Percentiles rank a stretch among this genome's conserved stretches.
Evolutionary conservation across 2,888 invertebrate genomes (phyloP).

Genomic region (Dryomyza anilis): DNA sequence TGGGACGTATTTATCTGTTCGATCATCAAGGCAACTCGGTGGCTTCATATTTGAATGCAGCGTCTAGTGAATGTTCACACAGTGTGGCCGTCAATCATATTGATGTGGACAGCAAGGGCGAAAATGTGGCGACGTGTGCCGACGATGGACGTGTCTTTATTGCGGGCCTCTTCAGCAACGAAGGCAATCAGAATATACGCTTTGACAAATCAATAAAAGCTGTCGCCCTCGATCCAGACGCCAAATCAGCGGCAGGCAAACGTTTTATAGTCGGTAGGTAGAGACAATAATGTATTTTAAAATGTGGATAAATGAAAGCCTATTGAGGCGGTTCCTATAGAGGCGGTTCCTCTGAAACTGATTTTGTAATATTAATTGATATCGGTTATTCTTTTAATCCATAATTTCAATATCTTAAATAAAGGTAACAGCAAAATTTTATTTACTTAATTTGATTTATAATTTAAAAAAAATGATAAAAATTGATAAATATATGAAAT

Average conservation of each 20-base stretch:
- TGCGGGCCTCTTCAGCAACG: conserved; percentile 83
- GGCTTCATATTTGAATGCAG: conserved; percentile 62
- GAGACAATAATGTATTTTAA: neutral
- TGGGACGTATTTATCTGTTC: conserved; percentile 86
- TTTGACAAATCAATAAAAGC: conserved; percentile 84
- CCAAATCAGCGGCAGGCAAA: conserved; percentile 77
- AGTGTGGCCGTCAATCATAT: conserved; percentile 93
- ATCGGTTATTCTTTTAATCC: too few species aligned
- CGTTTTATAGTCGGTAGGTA: conserved; percentile 80
- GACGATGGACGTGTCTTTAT: conserved; percentile 86
- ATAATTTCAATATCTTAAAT: too few species aligned
- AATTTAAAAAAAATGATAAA: too few species aligned
- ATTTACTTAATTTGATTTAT: too few species aligned
- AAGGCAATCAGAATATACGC: conserved; percentile 78
- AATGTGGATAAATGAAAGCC: too few species aligned
- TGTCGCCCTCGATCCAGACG: conserved; percentile 84
- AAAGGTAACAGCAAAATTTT: too few species aligned
- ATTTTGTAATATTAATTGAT: too few species aligned
- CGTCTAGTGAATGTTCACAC: conserved; percentile 70
- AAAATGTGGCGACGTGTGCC: conserved; percentile 90
- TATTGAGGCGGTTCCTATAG: too few species aligned
- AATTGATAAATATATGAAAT: too few species aligned
- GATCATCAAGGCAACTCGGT: conserved; percentile 90
- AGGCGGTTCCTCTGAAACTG: too few species aligned
- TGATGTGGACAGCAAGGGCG: conserved; percentile 92